A percentile compares a stretch with the other conserved stretches of the same genome.
Evolutionary conservation across 1,140 invertebrate species (phyloP).

Genomic region (Bathynomus jamesi): DNA sequence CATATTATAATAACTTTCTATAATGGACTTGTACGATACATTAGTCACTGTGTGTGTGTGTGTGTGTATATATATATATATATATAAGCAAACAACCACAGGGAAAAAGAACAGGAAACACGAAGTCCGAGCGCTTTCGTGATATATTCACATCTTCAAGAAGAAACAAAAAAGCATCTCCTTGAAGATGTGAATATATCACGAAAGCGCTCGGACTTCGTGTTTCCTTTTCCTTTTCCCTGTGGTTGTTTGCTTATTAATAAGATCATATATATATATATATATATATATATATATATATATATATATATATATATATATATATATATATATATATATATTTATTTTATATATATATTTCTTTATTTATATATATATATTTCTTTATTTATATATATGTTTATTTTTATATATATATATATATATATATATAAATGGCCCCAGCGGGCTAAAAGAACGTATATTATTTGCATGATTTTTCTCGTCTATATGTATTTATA

Average conservation of each 20-base stretch:
- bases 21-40: no score
- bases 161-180: not conserved
- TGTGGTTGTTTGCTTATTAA: not conserved
- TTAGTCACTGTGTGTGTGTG: no score
- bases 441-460: no score
- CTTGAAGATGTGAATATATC: not conserved
- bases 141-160: not conserved
- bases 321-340: not conserved
- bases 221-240: no score
- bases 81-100: not conserved
- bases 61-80: no score
- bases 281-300: not conserved
- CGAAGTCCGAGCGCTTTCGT: no score
- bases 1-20: no score
- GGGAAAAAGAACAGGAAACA: no score
- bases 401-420: not conserved
- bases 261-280: not conserved
- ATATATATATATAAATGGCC: not conserved
- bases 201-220: no score
- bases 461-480: not conserved
- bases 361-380: not conserved
- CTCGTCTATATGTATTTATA: not conserved
- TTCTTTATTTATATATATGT: not conserved
- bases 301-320: not conserved
- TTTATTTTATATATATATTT: not conserved